Evolutionary conservation across 2,797 vertebrate species (phyloP).

Genomic region (Hybognathus amarus): DNA sequence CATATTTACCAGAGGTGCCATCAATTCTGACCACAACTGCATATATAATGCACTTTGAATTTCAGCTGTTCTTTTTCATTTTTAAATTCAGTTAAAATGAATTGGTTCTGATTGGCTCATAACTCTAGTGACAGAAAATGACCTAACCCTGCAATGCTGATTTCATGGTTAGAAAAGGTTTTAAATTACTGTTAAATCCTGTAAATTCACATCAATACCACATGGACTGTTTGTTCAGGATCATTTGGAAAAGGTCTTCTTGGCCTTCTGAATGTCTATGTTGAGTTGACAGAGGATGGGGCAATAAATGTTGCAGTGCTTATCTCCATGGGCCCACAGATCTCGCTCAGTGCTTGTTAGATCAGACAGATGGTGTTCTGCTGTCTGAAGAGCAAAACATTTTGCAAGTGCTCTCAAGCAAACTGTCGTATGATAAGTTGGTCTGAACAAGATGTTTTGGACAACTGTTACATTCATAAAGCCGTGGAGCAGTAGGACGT

Average conservation of each 20-base stretch:
- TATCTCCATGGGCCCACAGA: slow-evolving; percentile 20
- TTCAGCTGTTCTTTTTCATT: neutral
- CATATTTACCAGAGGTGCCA: too few species aligned
- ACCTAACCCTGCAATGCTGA: neutral
- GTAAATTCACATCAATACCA: neutral
- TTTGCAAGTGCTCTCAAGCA: slow-evolving; percentile 36
- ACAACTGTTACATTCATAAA: slow-evolving; percentile 30
- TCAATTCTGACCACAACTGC: too few species aligned
- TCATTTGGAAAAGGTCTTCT: slow-evolving; percentile 12
- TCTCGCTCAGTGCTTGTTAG: slow-evolving; percentile 45
- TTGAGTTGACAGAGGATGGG: neutral
- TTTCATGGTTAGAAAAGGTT: neutral
- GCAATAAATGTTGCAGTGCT: slow-evolving; percentile 23
- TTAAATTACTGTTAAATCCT: neutral
- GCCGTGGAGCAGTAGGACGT: slow-evolving; percentile 10
- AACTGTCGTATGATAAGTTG: slow-evolving; percentile 38
- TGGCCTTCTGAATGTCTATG: neutral
- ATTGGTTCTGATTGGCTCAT: neutral
- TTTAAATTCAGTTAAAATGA: neutral
- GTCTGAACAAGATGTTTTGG: slow-evolving; percentile 41
- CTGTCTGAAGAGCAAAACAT: slow-evolving; percentile 34
- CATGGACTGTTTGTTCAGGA: slow-evolving; percentile 3
- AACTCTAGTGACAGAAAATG: neutral
- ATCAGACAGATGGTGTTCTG: slow-evolving; percentile 54
- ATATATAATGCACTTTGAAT: neutral